Percentiles rank a stretch among this genome's conserved stretches.
Evolutionary conservation across 2,888 invertebrate genomes (phyloP).

Genomic region (Cloeon dipterum): DNA sequence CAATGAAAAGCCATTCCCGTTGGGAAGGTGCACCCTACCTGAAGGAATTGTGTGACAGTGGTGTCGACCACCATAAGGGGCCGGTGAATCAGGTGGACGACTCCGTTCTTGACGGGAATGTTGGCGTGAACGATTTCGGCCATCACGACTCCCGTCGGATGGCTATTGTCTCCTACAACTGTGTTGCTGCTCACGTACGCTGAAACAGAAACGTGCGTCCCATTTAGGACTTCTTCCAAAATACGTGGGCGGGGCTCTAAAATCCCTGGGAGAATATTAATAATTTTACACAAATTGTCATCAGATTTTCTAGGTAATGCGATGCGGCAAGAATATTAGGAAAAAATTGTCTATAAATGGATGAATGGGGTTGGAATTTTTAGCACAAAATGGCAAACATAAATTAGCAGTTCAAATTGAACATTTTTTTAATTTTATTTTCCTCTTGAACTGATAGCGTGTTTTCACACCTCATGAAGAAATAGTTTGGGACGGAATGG

Average conservation of each 20-base stretch:
- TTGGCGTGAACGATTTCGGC: constrained; percentile 74
- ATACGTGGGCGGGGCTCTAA: constrained; percentile 3
- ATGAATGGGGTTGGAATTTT: too few species aligned
- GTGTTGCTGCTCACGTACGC: constrained; percentile 75
- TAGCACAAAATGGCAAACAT: too few species aligned
- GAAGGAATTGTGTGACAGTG: constrained; percentile 61
- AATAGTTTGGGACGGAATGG: too few species aligned
- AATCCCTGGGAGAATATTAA: background rate
- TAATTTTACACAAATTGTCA: background rate
- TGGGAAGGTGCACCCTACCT: too few species aligned
- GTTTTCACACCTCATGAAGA: too few species aligned
- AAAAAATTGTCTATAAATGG: too few species aligned
- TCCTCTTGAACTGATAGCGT: too few species aligned
- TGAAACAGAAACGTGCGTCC: too few species aligned
- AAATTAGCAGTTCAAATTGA: too few species aligned
- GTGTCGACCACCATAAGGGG: constrained; percentile 81
- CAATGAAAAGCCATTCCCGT: too few species aligned
- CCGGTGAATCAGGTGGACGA: constrained; percentile 75
- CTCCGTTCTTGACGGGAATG: constrained; percentile 80
- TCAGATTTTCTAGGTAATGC: background rate
- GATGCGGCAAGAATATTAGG: too few species aligned
- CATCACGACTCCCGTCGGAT: constrained; percentile 61
- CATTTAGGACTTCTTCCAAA: constrained; percentile 5
- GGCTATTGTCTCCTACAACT: constrained; percentile 47
- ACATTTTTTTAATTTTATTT: too few species aligned